phyloP scores from a whole-genome alignment of 2,797 vertebrate species.

The Molossus molossus region DNA sequence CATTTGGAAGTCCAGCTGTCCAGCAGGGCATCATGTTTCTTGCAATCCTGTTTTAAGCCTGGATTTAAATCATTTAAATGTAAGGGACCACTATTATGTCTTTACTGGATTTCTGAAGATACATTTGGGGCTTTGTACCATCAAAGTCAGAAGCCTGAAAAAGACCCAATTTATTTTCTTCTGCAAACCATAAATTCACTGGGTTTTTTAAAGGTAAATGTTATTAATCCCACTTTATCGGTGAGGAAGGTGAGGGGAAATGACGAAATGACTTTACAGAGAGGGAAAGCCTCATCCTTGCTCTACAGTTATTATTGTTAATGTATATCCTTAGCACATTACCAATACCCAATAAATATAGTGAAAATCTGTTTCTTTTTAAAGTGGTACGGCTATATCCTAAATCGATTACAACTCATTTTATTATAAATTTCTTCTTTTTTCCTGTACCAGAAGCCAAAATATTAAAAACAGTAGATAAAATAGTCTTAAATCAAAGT shows the following conservation, averaged over 20 bases:
- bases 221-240: slow-evolving; percentile 65
- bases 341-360: slow-evolving; percentile 40
- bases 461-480: slow-evolving; percentile 61
- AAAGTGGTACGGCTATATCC: slow-evolving; percentile 32
- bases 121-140: slow-evolving; percentile 62
- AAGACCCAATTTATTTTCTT: slow-evolving; percentile 58
- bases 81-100: slow-evolving; percentile 54
- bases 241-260: slow-evolving; percentile 16
- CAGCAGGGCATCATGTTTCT: slow-evolving; percentile 16
- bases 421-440: slow-evolving; percentile 62
- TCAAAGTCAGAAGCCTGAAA: slow-evolving; percentile 51
- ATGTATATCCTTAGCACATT: not conserved
- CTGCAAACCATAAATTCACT: slow-evolving; percentile 39
- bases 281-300: slow-evolving; percentile 36
- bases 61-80: slow-evolving; percentile 70
- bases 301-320: not conserved
- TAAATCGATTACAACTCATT: slow-evolving; percentile 56
- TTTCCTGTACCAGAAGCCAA: slow-evolving; percentile 45
- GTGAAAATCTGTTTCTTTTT: slow-evolving; percentile 36
- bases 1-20: slow-evolving; percentile 45
- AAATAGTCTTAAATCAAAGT: slow-evolving; percentile 72
- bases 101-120: slow-evolving; percentile 69
- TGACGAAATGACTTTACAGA: slow-evolving; percentile 42
- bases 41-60: slow-evolving; percentile 70
- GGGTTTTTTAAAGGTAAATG: slow-evolving; percentile 66